phyloP scores from a whole-genome alignment of 2,888 invertebrate genomes.

The Hecatera dysodea region DNA sequence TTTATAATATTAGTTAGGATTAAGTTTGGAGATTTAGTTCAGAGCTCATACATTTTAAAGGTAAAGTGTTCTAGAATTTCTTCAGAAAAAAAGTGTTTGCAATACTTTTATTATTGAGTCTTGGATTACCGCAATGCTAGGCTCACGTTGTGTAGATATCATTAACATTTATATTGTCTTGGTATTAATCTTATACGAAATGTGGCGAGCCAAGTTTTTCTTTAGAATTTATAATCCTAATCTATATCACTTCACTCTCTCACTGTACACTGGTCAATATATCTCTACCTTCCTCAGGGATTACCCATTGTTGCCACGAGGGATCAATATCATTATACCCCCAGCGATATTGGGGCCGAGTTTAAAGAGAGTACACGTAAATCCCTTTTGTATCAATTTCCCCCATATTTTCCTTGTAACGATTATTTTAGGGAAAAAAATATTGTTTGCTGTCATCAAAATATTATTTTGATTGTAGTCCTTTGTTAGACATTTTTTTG shows the following conservation, averaged over 20 bases:
- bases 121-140: too few relatives aligned
- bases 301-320: constrained; percentile 45
- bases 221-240: not conserved
- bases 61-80: not conserved
- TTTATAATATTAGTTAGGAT: too few relatives aligned
- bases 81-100: too few relatives aligned
- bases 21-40: not conserved
- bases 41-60: not conserved
- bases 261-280: constrained; percentile 28
- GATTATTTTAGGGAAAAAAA: constrained; percentile 38
- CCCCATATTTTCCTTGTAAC: constrained; percentile 35
- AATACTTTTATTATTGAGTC: too few relatives aligned
- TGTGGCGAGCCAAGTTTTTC: not conserved
- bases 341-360: constrained; percentile 40
- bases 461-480: constrained; percentile 43
- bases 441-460: constrained; percentile 22
- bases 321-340: constrained; percentile 58
- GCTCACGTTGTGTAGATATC: too few relatives aligned
- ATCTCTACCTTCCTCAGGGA: constrained; percentile 29
- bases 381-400: constrained; percentile 57
- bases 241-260: constrained; percentile 1
- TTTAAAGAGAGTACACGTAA: constrained; percentile 51
- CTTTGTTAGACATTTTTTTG: constrained; percentile 21
- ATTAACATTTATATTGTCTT: too few relatives aligned
- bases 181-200: not conserved